phyloP scores from a whole-genome alignment of 2,888 invertebrate genomes.

The Arrhopalites spinosus region DNA sequence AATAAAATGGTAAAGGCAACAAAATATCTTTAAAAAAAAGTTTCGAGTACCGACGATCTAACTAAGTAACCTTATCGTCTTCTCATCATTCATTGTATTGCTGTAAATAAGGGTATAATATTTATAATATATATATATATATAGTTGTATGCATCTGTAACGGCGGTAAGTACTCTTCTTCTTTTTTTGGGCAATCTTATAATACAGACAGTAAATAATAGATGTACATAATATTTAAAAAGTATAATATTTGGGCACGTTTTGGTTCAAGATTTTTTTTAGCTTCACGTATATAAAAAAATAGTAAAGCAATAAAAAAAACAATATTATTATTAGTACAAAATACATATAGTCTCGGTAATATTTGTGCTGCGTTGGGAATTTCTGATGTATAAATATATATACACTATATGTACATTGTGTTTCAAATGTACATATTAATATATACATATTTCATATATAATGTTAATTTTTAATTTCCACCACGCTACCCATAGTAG shows the following conservation, averaged over 20 bases:
- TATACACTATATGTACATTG: neutral
- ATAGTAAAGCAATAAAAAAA: no score
- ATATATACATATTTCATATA: conserved; percentile 2
- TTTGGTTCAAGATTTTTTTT: conserved; percentile 25
- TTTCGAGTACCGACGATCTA: neutral
- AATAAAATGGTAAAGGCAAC: conserved; percentile 33
- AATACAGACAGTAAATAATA: conserved; percentile 3
- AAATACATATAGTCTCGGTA: conserved; percentile 18
- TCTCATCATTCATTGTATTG: no score
- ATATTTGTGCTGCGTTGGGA: neutral
- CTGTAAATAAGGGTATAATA: neutral
- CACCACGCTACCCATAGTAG: neutral
- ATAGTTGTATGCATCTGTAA: neutral
- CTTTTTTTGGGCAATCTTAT: neutral
- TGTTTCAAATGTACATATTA: conserved; percentile 10
- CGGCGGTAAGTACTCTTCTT: neutral
- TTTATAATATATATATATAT: conserved; percentile 5
- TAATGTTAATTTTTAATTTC: conserved; percentile 5
- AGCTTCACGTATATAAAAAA: neutral
- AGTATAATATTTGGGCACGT: conserved; percentile 30
- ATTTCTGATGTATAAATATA: neutral
- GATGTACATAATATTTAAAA: conserved; percentile 14
- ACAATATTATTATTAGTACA: neutral
- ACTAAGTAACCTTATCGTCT: neutral
- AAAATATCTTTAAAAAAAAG: conserved; percentile 14